Base-by-base conservation (phyloP, 2,797 vertebrate species). In the Pteronotus mesoamericanus region DNA sequence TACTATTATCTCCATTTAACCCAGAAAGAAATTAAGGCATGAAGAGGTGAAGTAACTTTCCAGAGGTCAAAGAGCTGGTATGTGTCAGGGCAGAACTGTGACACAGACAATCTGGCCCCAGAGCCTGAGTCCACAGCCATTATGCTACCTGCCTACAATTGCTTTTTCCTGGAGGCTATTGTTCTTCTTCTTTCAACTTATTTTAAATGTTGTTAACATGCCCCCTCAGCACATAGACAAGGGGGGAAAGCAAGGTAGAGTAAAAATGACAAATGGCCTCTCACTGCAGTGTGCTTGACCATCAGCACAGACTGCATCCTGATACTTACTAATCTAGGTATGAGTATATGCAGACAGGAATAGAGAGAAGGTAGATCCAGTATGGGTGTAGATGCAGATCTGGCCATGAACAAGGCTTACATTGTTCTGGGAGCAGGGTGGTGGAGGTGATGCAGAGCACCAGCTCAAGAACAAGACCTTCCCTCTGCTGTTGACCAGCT, bases 1-100 rank as follows among this genome's bases (percentile, higher is more conserved):
- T 42, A 9, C 34, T 22, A 21, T 32, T 12, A 12, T 10, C 59
- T 37, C 39, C 32, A 29, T 29, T 39, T 72, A 53, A 71, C 29
- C 29, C 44, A 74, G 84, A 68, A 21, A 74, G 86, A 83, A 69
- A 53, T 3, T 18, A 39, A 46, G 46, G 42, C 68, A 68, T 9
- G 1, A 14, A 32, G 44, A 42, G 39, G n/a, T 15, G 14, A 2
- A 9, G n/a, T 46, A 34, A n/a, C 14, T 59, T 61, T 16, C 34
- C 66, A 21, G 6, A 57, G 16, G 19, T 57, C 9, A 11, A 29
- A 6, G 4, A 19, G 16, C 39, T 26, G 14, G 21, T 18, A 55
- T 1, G 0, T 0, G n/a, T 32, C 59, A 57, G 12, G 48, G 59
- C 21, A 7, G 34, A 48, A 39, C 19, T 15, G 0, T 15, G 37